Evolutionary conservation across 2,797 vertebrate species (phyloP), one percentile per base, ranked within the genome.

Genomic region (Cottoperca gobio): DNA sequence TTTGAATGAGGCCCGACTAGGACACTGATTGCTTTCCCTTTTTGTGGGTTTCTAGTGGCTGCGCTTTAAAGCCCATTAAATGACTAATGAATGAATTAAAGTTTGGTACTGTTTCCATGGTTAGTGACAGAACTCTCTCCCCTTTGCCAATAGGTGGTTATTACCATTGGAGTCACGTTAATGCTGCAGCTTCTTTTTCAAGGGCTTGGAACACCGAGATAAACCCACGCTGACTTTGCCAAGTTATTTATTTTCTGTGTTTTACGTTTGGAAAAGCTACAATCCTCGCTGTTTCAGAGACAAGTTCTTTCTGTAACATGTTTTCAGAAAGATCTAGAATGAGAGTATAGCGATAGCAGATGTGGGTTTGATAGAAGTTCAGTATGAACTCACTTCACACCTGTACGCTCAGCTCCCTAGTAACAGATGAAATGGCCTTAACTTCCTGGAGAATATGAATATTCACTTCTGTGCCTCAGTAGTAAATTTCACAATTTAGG

Each of bases 41-140:
- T 46, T 65, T 78, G 55, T 80, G 80, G 81, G 37, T 77, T 84
- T 73, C 68, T 49, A 60, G 62, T 49, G 70, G 72, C 62, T 48
- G 54, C 9, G 21, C 67, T 81, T 73, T 62, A 65, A 71, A 69
- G 63, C 70, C 68, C 70, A 59, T 72, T 79, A 70, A 68, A 68
- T 64, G 60, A 77, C 70, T 76, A 70, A 79, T 80, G 81, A 84
- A 86, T 84, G 78, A 87, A 78, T 84, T 70, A 8, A 79, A 76
- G 69, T 78, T 79, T 71, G 79, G 55, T 85, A 6, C 68, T 43
- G 77, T 87, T 86, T 54, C 78, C 58, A 69, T 77, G 67, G 82
- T 53, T 23, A 24, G 64, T 64, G 61, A 42, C 69, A 70, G 69
- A 46, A n/a, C 70, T 83, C 49, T 61, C 64, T 59, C 67, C 33